phyloP scores from a whole-genome alignment of 64 coral and sea anemone species.

The Pachyseris speciosa region DNA sequence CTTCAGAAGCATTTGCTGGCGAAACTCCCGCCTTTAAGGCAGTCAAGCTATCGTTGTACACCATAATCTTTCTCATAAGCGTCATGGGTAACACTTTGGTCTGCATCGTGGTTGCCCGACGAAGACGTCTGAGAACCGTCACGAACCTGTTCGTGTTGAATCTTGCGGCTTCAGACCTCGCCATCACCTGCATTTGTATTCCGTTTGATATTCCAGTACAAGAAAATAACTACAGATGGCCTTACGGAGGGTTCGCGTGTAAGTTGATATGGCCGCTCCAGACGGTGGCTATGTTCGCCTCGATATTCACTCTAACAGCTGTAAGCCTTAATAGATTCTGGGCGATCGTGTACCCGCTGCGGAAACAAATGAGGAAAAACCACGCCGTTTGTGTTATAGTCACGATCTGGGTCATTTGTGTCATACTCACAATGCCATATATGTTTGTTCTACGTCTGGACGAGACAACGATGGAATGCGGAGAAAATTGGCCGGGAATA shows the following conservation, averaged over 20 bases:
- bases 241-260: slow-evolving; percentile 79
- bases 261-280: slow-evolving; percentile 91
- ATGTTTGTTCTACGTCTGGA: slow-evolving; percentile 63
- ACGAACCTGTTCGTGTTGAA: slow-evolving; percentile 98
- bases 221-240: slow-evolving; percentile 91
- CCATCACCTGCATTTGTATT: slow-evolving; percentile 88
- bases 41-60: slow-evolving; percentile 81
- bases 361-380: slow-evolving; percentile 80
- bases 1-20: not conserved
- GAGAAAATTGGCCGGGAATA: slow-evolving; percentile 63
- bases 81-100: slow-evolving; percentile 88
- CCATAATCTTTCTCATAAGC: slow-evolving; percentile 88
- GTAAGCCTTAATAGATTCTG: slow-evolving; percentile 92
- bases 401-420: slow-evolving; percentile 76
- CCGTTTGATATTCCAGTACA: slow-evolving; percentile 96
- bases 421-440: slow-evolving; percentile 62
- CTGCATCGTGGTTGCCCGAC: slow-evolving; percentile 78
- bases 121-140: slow-evolving; percentile 92
- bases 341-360: slow-evolving; percentile 90
- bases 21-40: slow-evolving; percentile 77
- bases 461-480: slow-evolving; percentile 29
- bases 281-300: slow-evolving; percentile 87
- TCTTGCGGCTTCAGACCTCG: slow-evolving; percentile 89
- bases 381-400: slow-evolving; percentile 63
- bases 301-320: slow-evolving; percentile 87